Evolutionary conservation across 2,888 invertebrate genomes (phyloP), one percentile per base, ranked within the genome.

Genomic region (Aquatica leii): DNA sequence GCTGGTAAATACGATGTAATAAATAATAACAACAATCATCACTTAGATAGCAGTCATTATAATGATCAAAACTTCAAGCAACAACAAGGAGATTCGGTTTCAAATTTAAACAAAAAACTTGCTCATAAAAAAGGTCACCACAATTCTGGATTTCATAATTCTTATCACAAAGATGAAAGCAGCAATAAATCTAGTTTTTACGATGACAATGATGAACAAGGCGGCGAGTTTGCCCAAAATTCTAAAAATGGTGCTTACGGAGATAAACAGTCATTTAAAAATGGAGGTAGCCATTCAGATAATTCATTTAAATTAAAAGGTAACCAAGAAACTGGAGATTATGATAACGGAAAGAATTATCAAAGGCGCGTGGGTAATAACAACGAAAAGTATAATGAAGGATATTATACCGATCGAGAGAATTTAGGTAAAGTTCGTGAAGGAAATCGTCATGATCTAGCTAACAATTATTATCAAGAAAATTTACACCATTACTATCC

Each of bases 121-220:
- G 85, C 83, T 0, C 87, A 89, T 68, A 88, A 88, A 73, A 89
- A 89, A 75, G 90, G 90, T 2, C 89, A 89, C 68, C 88, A 88
- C 70, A 88, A 88, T 59, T 86, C 88, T 68, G 90, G 90, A 14
- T 90, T 88, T 75, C 86, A 86, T 70, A 89, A 89, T 72, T 86
- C 86, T 11, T 90, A 90, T 72, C 87, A 88, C 72, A 90, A 90
- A 77, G 89, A 90, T 69, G 90, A 90, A 74, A 87, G 86, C 9
- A 89, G 88, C 0, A 88, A 87, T 72, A 89, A 88, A 71, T 87
- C 88, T 58, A 89, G 88, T 21, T 90, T 84, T 78, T 90, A 87
- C 73, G 90, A 90, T 72, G 89, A 90, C 73, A 85, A 80, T 41
- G 80, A 81, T 43, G 82, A 84, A 53, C 80, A 83, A 68, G 84